Evolutionary conservation across 2,797 vertebrate species (phyloP), one percentile per base, ranked within the genome.

Genomic region (Neosalanx taihuensis): DNA sequence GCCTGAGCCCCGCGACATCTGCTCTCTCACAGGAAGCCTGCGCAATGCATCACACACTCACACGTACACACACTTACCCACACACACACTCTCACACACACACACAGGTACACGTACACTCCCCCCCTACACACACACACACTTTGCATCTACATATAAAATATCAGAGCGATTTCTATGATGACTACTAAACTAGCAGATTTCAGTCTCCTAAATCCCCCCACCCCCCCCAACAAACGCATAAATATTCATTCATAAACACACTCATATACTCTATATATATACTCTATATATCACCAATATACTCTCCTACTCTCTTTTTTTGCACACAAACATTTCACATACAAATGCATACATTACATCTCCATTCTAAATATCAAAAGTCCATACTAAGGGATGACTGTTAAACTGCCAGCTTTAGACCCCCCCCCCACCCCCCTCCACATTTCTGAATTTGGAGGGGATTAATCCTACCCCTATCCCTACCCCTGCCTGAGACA

Each of bases 1-100:
- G 88, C 89, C 87, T 88, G 85, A 90, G 90, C 89, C 87, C 87
- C 85, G 86, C 87, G 86, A 92, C 93, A 94, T 93, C 92, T 93
- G 92, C 91, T 91, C 87, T 88, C 85, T 89, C 87, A 91, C 90
- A 92, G 91, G 90, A 92, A 92, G 90, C 88, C 88, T 88, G 84
- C 86, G 84, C 87, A 89, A 87, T 84, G 84, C 89, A 70, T 79
- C 75, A 20, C 72, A 73, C 67, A 66, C 75, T 73, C 66, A 70
- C 78, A 33, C 69, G 41, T 76, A 64, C 76, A 41, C 67, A 3
- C 59, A 41, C 74, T 20, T 69, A 65, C 70, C 67, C 69, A 35
- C 69, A 65, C 66, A 37, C 56, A 61, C 59, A 41, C 70, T 60
- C 70, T 29, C 66, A 30, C 35, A 64, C 60, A 62, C 84, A 81